Conservation (phyloP, 2,113 vertebrate species). For the Panthera tigris region DNA sequence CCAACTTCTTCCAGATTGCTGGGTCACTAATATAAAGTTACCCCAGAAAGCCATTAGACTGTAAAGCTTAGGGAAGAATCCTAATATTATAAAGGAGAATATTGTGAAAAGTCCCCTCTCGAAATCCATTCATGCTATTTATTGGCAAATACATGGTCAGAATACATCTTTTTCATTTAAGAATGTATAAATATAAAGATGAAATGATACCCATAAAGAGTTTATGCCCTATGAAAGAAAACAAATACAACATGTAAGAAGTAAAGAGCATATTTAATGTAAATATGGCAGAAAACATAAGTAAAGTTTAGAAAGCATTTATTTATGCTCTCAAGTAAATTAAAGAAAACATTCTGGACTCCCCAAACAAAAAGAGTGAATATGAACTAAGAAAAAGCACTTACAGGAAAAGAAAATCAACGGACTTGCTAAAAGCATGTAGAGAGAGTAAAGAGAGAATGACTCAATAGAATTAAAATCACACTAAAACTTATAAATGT, state of each 20-base stretch:
- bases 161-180: conserved; percentile 44
- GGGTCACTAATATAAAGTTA: conserved; percentile 23
- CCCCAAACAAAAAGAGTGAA: not conserved
- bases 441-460: not conserved
- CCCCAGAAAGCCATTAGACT: not conserved
- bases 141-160: not conserved
- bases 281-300: not conserved
- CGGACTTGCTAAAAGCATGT: not conserved
- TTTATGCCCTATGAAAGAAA: not conserved
- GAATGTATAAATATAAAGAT: conserved; percentile 27
- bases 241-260: not conserved
- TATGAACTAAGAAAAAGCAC: not conserved
- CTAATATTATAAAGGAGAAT: not conserved
- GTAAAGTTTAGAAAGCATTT: conserved; percentile 30
- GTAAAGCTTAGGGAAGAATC: not conserved
- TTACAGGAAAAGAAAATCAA: not conserved
- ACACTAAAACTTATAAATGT: not conserved
- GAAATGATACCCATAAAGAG: not conserved
- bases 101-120: not conserved
- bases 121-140: not conserved
- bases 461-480: not conserved
- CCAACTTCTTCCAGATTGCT: conserved; percentile 18
- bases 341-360: not conserved
- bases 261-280: not conserved
- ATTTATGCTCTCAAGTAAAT: not conserved